These are phyloP conservation scores for Hemitrygon akajei DNA, from an alignment of 2,797 vertebrate genomes.

Conservation along the genomic window DNA sequence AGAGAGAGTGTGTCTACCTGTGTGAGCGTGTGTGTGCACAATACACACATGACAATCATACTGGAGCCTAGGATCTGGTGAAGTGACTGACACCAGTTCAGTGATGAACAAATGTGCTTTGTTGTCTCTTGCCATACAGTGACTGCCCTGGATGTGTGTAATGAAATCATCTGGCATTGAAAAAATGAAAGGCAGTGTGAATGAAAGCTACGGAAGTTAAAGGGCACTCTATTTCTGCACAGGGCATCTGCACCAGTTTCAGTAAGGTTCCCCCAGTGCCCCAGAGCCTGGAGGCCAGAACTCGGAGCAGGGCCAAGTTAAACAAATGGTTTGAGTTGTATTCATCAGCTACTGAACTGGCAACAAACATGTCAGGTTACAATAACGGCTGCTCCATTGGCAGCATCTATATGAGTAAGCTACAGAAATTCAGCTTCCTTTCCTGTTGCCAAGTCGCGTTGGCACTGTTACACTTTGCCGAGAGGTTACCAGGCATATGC, in stretches of 20 bases:
- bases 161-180: background rate
- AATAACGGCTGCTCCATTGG: background rate
- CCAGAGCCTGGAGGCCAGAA: background rate
- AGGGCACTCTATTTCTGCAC: background rate
- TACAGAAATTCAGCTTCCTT: too few relatives aligned
- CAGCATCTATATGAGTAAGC: background rate
- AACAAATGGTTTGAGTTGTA: background rate
- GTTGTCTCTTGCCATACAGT: background rate
- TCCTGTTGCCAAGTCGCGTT: too few relatives aligned
- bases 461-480: too few relatives aligned
- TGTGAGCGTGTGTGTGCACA: too few relatives aligned
- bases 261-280: background rate
- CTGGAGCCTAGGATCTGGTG: background rate
- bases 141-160: background rate
- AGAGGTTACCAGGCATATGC: too few relatives aligned
- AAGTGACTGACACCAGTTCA: background rate
- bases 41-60: background rate
- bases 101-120: background rate
- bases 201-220: background rate
- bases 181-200: background rate
- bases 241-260: background rate
- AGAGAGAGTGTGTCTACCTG: too few relatives aligned
- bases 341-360: background rate
- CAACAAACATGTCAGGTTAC: background rate
- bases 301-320: background rate